A percentile compares a stretch with the other conserved stretches of the same genome.
These are phyloP conservation scores for Lanius ludovicianus DNA, from an alignment of 2,113 vertebrate genomes.

Conservation along the genomic window DNA sequence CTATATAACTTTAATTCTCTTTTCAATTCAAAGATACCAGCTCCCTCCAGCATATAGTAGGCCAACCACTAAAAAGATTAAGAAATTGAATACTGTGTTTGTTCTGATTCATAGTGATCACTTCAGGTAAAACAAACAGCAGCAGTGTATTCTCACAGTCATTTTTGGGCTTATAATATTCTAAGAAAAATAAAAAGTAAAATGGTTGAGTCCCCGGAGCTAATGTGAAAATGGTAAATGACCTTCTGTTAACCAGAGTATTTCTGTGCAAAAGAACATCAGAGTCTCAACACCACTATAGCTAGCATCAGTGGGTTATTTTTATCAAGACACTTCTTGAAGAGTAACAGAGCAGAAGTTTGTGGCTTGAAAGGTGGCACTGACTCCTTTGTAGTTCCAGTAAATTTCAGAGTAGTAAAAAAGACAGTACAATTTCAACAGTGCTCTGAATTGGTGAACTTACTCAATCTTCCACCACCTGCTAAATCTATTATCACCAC, in stretches of 20 bases:
- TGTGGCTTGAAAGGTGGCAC: not conserved
- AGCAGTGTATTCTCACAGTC: not conserved
- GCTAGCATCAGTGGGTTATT: not conserved
- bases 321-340: not conserved
- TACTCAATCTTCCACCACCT: not conserved
- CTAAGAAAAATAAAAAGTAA: not conserved
- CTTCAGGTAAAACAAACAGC: not conserved
- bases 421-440: not conserved
- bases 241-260: not conserved
- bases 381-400: not conserved
- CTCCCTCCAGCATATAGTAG: not conserved
- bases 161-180: not conserved
- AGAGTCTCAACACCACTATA: not conserved
- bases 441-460: not conserved
- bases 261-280: not conserved
- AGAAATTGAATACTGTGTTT: not conserved
- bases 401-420: not conserved
- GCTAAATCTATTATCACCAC: not conserved
- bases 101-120: not conserved
- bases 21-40: not conserved
- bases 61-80: not conserved
- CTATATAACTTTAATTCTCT: not conserved
- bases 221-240: not conserved
- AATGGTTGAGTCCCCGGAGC: not conserved
- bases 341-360: not conserved